These are phyloP conservation scores for Aurelia aurita DNA, from an alignment of 30 jellyfish, hydroid and myxozoan genomes.

Conservation along the genomic window DNA sequence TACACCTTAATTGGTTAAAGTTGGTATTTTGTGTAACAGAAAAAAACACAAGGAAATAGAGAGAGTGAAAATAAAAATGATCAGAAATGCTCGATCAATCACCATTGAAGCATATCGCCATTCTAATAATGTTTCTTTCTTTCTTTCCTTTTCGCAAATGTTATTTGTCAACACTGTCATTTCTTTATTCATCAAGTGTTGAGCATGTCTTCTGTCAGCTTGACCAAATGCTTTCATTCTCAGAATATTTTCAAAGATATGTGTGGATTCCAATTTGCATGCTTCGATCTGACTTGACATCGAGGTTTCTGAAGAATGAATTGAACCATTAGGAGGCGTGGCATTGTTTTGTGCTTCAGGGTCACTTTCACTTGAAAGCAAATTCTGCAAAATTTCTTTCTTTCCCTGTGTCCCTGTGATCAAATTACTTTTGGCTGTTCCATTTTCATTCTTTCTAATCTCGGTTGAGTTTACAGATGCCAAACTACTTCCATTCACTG, in stretches of 20 bases:
- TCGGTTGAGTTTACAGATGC: conserved; percentile 15
- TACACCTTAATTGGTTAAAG: not conserved
- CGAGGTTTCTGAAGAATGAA: not conserved
- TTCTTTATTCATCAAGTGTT: conserved; percentile 29
- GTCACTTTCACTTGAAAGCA: not conserved
- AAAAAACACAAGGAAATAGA: conserved; percentile 44
- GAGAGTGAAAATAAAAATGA: conserved; percentile 55
- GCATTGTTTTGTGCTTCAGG: not conserved
- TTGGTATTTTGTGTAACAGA: conserved; percentile 48
- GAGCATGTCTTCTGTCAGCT: conserved; percentile 35
- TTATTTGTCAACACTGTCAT: conserved; percentile 48
- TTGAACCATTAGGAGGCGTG: not conserved
- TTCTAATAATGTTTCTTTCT: conserved; percentile 36
- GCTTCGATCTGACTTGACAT: too few relatives aligned
- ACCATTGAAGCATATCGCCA: conserved; percentile 83
- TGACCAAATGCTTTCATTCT: conserved; percentile 14
- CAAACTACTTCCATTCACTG: conserved; percentile 65
- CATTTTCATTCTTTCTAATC: conserved; percentile 19
- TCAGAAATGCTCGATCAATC: conserved; percentile 69
- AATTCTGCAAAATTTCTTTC: not conserved
- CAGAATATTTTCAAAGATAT: conserved; percentile 3
- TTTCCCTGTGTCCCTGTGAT: too few relatives aligned
- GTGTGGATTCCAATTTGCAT: not conserved
- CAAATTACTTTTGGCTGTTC: not conserved
- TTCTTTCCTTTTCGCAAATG: conserved; percentile 32